Evolutionary conservation across 2,797 vertebrate species (phyloP).

Genomic region (Benthosema pterotum): DNA sequence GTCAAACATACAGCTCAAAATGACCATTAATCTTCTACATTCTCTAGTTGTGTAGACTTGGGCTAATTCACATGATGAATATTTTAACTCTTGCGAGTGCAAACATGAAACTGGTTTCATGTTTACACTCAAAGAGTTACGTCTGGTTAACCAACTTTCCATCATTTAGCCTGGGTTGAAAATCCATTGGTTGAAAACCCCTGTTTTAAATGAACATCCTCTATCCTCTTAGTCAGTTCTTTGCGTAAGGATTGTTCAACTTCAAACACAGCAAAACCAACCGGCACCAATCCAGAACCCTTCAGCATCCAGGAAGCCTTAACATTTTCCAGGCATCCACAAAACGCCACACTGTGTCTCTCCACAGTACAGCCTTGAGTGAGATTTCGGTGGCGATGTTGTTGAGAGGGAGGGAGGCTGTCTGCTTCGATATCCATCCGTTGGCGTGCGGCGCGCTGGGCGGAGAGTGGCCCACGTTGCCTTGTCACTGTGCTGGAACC

Average conservation of each 20-base stretch:
- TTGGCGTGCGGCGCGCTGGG: constrained; percentile 22
- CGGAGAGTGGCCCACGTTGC: constrained; percentile 58
- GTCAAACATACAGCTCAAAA: too few relatives aligned
- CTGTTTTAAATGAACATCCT: not conserved
- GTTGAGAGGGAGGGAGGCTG: constrained; percentile 63
- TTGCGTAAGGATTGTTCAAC: not conserved
- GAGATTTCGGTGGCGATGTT: constrained; percentile 55
- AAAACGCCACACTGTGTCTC: constrained; percentile 35
- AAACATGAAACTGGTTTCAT: too few relatives aligned
- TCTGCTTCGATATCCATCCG: constrained; percentile 60
- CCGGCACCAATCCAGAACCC: too few relatives aligned
- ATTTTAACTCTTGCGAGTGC: too few relatives aligned
- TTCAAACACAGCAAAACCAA: not conserved
- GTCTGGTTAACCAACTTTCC: too few relatives aligned
- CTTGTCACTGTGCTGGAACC: constrained; percentile 61
- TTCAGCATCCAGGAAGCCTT: constrained; percentile 40
- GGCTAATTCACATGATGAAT: too few relatives aligned
- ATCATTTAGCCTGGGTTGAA: too few relatives aligned
- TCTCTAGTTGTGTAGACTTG: too few relatives aligned
- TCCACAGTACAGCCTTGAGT: constrained; percentile 9
- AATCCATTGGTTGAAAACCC: too few relatives aligned
- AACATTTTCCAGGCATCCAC: constrained; percentile 39
- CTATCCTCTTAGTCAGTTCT: not conserved
- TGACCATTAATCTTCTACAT: too few relatives aligned
- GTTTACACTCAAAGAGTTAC: too few relatives aligned